Evolutionary conservation across 2,888 invertebrate species (phyloP).

Genomic region (Athetis lepigone): DNA sequence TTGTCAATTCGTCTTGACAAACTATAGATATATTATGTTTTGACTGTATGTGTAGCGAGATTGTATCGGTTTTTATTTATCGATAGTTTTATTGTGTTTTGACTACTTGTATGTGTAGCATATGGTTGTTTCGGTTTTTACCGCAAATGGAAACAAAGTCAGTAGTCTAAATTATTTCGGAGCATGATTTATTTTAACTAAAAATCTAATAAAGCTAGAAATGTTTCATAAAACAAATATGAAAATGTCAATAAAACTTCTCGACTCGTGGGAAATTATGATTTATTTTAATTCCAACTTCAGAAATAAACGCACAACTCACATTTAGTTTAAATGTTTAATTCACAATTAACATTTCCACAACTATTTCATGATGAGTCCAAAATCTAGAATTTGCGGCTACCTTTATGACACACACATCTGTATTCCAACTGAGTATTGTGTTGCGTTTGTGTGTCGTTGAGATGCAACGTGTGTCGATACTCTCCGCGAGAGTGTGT

Average conservation of each 20-base stretch:
- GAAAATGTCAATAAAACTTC: background rate
- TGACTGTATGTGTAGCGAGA: too few species aligned
- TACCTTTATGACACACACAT: slow-evolving; percentile 63
- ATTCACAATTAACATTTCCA: slow-evolving; percentile 17
- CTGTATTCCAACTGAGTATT: slow-evolving; percentile 59
- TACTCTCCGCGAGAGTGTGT: slow-evolving; percentile 45
- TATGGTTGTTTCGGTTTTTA: too few species aligned
- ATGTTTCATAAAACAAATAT: slow-evolving; percentile 11
- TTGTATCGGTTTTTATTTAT: too few species aligned
- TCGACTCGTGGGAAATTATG: slow-evolving; percentile 1
- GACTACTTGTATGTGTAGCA: too few species aligned
- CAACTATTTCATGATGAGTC: slow-evolving; percentile 8
- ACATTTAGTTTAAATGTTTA: slow-evolving; percentile 16
- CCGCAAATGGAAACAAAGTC: too few species aligned
- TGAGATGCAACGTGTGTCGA: slow-evolving; percentile 56
- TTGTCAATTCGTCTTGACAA: too few species aligned
- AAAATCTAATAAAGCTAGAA: background rate
- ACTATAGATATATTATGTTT: too few species aligned
- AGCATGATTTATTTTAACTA: slow-evolving; percentile 1
- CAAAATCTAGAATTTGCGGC: slow-evolving; percentile 47
- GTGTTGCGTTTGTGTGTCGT: slow-evolving; percentile 53
- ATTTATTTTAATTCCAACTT: slow-evolving; percentile 8
- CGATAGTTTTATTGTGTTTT: too few species aligned
- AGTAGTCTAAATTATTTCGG: background rate
- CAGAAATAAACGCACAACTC: slow-evolving; percentile 1